Evolutionary conservation across 2,797 vertebrate species (phyloP), one percentile per base, ranked within the genome.

Genomic region (Pitangus sulphuratus): DNA sequence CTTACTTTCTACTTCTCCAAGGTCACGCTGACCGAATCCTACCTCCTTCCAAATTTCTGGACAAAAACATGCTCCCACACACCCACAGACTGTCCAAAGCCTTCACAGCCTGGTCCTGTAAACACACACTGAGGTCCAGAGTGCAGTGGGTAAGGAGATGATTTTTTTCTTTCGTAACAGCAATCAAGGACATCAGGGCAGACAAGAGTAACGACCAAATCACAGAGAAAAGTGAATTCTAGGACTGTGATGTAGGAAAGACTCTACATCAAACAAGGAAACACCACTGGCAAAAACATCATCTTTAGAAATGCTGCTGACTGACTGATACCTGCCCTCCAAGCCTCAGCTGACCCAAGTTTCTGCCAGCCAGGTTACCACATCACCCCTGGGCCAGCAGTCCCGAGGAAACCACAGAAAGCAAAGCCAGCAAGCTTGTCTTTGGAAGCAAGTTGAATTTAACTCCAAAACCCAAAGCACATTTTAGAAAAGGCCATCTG

Each of bases 1-100:
- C 68, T 54, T 39, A 56, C 42, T 57, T 85, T 42, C 64, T 42
- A 75, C 10, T 88, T 88, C 89, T 87, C 50, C 37, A 66, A 75
- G 82, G 89, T 72, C 90, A 90, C 3, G 1, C 22, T 66, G 75
- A 93, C 86, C 6, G 1, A 93, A 69, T 33, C 57, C 20, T 56
- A 40, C 58, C 47, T 58, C 75, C 71, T 69, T 35, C 54, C 64
- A 45, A 58, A 79, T 22, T 80, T 37, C 75, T 79, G 44, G 40
- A 58, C 60, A 87, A 84, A 74, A 40, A 48, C 1, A 62, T 2
- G 22, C 37, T 31, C 40, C 74, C 85, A 56, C 30, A 57, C 90
- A 80, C 47, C 25, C 56, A 71, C 35, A 26, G 1, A 71, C 16
- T 19, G 17, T 25, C 31, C 42, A 79, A 65, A 87, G n/a, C 81